phyloP scores from a whole-genome alignment of 2,888 invertebrate species.

The Syrista parreyssii region DNA sequence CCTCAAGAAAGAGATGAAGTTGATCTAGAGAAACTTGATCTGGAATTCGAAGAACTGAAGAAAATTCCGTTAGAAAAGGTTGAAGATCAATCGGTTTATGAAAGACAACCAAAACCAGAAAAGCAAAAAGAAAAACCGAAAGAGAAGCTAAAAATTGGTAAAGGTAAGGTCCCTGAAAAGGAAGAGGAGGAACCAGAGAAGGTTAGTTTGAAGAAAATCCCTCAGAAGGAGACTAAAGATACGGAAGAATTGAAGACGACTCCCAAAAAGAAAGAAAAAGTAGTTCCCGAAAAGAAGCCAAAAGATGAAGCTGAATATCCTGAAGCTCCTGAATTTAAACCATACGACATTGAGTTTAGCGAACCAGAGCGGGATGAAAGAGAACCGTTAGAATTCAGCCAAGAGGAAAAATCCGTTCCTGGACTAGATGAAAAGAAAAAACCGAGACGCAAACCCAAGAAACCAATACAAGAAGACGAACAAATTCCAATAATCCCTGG shows the following conservation, averaged over 20 bases:
- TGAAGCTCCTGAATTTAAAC: conserved; percentile 53
- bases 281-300: conserved; percentile 35
- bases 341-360: conserved; percentile 61
- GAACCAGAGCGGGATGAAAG: conserved; percentile 56
- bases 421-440: conserved; percentile 41
- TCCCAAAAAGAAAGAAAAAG: conserved; percentile 43
- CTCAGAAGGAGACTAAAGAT: conserved; percentile 61
- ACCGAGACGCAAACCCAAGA: conserved; percentile 45
- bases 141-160: conserved; percentile 63
- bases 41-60: conserved; percentile 61
- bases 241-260: conserved; percentile 53
- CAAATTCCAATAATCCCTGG: conserved; percentile 40
- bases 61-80: conserved; percentile 60
- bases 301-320: conserved; percentile 32
- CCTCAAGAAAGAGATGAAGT: conserved; percentile 34
- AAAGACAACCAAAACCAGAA: conserved; percentile 48
- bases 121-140: conserved; percentile 40
- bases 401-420: conserved; percentile 24
- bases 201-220: conserved; percentile 68
- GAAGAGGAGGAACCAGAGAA: conserved; percentile 60
- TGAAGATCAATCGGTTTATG: conserved; percentile 57
- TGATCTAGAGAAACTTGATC: conserved; percentile 40
- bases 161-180: conserved; percentile 66
- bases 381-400: conserved; percentile 28
- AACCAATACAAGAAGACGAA: conserved; percentile 45